phyloP scores from a whole-genome alignment of 92 coral and sea anemone species.

The Phenganax stokvisi region DNA sequence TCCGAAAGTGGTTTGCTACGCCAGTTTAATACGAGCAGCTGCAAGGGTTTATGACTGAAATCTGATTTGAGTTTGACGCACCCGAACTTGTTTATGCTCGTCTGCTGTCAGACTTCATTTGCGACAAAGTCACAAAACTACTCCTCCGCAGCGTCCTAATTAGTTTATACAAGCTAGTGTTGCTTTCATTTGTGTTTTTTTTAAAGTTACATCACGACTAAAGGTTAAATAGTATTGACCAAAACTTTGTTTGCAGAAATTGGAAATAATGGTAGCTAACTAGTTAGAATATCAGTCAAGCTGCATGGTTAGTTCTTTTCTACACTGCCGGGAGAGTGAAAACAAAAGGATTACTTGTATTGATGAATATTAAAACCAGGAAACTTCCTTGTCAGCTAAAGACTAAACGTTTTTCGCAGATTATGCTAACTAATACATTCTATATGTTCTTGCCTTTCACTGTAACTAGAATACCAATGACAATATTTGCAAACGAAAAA shows the following conservation, averaged over 20 bases:
- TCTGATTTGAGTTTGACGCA: not conserved
- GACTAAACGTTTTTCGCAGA: too few species aligned
- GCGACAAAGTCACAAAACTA: not conserved
- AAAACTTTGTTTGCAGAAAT: not conserved
- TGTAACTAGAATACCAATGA: too few species aligned
- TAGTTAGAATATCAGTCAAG: too few species aligned
- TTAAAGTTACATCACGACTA: not conserved
- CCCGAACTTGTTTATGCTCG: not conserved
- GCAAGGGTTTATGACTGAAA: not conserved
- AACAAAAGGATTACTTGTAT: too few species aligned
- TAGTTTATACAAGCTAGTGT: slow-evolving; percentile 11
- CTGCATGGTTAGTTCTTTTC: too few species aligned
- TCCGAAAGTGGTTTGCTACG: not conserved
- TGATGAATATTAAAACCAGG: too few species aligned
- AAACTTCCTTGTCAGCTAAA: too few species aligned
- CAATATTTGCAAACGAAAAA: too few species aligned
- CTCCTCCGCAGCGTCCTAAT: not conserved
- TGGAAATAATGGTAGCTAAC: too few species aligned
- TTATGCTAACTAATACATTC: too few species aligned
- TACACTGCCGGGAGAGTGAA: too few species aligned
- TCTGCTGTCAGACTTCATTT: not conserved
- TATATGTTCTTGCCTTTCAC: too few species aligned
- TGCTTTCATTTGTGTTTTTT: slow-evolving; percentile 12
- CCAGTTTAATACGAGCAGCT: not conserved
- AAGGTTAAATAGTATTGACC: slow-evolving; percentile 17